Percentiles rank a stretch among this genome's conserved stretches.
phyloP scores from a whole-genome alignment of 2,113 vertebrate genomes.

The Chaetorhynchus papuensis region DNA sequence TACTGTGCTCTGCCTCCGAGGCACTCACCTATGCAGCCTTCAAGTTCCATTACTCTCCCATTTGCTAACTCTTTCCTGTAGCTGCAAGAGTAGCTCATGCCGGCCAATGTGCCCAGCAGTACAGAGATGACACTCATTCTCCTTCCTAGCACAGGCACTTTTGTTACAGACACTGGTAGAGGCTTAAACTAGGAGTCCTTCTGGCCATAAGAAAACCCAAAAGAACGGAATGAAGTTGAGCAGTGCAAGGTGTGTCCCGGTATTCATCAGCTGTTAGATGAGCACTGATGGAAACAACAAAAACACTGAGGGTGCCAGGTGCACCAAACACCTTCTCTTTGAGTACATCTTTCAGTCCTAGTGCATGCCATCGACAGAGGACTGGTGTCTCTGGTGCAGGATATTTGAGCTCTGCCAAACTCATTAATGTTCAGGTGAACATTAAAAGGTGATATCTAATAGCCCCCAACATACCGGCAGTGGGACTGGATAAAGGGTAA shows the following conservation, averaged over 20 bases:
- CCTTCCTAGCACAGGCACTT: neutral
- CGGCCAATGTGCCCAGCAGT: neutral
- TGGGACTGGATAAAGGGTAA: neutral
- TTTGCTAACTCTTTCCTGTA: neutral
- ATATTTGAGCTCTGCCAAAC: neutral
- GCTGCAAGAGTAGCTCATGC: neutral
- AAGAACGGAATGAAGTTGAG: neutral
- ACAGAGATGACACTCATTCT: neutral
- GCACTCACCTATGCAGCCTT: neutral
- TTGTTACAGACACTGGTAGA: neutral
- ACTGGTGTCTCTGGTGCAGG: neutral
- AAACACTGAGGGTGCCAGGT: neutral
- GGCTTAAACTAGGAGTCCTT: neutral
- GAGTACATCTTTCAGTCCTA: neutral
- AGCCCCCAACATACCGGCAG: neutral
- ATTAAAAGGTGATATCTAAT: neutral
- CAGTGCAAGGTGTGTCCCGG: neutral
- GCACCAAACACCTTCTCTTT: neutral
- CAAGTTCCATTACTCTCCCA: neutral
- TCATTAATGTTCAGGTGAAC: neutral
- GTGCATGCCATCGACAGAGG: accelerated
- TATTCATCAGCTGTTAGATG: neutral
- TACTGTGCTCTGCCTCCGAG: neutral
- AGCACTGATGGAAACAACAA: neutral
- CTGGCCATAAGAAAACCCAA: neutral